These are phyloP conservation scores for Rhinophrynus dorsalis DNA, from an alignment of 2,797 vertebrate species.

Conservation along the genomic window DNA sequence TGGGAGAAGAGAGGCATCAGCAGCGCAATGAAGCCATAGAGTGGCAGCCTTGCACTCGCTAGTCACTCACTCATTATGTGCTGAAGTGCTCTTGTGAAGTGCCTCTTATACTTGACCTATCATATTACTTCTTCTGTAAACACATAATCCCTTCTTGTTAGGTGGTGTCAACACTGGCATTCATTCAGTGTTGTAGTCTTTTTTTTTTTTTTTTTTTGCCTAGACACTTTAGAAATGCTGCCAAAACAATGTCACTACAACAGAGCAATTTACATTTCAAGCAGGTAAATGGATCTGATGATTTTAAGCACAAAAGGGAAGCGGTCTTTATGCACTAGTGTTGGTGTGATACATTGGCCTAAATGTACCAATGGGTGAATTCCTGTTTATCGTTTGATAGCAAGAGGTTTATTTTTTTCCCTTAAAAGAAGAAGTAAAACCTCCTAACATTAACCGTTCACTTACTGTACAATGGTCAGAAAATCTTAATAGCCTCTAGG, in stretches of 20 bases:
- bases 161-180: slow-evolving; percentile 88
- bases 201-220: slow-evolving; percentile 69
- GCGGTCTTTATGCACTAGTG: no score
- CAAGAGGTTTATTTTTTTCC: no score
- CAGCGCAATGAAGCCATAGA: slow-evolving; percentile 78
- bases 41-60: slow-evolving; percentile 86
- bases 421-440: no score
- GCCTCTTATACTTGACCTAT: slow-evolving; percentile 92
- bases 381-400: no score
- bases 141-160: slow-evolving; percentile 95
- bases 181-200: slow-evolving; percentile 71
- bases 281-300: slow-evolving; percentile 76
- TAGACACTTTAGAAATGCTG: slow-evolving; percentile 76
- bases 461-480: no score
- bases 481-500: no score
- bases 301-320: slow-evolving; percentile 50
- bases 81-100: slow-evolving; percentile 86
- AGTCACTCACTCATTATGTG: slow-evolving; percentile 95
- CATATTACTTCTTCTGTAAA: slow-evolving; percentile 97
- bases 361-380: no score
- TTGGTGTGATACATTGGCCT: no score
- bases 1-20: slow-evolving; percentile 85
- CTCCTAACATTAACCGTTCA: no score
- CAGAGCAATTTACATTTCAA: slow-evolving; percentile 85
- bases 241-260: slow-evolving; percentile 83